Evolutionary conservation across 2,113 vertebrate genomes (phyloP), one percentile per base, ranked within the genome.

Genomic region (Canis aureus): DNA sequence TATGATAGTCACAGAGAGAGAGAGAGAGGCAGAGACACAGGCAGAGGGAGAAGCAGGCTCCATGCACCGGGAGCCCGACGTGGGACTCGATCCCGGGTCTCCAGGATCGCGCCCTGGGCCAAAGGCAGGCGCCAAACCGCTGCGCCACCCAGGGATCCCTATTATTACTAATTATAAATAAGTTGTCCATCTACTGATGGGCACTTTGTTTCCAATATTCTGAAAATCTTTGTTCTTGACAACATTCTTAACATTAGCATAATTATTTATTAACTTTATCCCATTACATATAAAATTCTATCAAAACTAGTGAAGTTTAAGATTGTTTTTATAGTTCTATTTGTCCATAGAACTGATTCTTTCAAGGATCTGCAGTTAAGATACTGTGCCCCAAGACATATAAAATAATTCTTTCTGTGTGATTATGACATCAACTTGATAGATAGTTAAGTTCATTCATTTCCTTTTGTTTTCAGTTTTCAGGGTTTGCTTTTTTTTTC

Each of bases 191-290:
- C 20, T 29, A 67, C 5, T 59, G 49, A 76, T 43, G 6, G 32
- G 57, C 82, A 43, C 57, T 93, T 55, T 71, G 49, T 67, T 90
- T 78, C 53, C 22, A 91, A 35, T 95, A 67, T 95, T 78, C 60
- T 85, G 23, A 79, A 91, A 29, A 83, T 80, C 69, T 17, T 78
- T 64, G 27, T 66, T 92, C 0, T 73, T 94, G 78, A 25, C 20
- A 67, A 57, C 55, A 73, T 62, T 84, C 11, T 94, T 79, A 76
- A 90, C 11, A 74, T 93, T 71, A 90, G 49, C 32, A 71, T 53
- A 80, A 69, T 92, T 92, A 92, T 29, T 53, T 80, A 59, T 87
- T 89, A 92, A 87, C 60, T 87, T 95, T 78, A 64, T 80, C 9
- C 8, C 29, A 78, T 19, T n/a, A 15, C 13, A 27, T 82, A 79